phyloP scores from a whole-genome alignment of 2,797 vertebrate species.

The Gastrophryne carolinensis region DNA sequence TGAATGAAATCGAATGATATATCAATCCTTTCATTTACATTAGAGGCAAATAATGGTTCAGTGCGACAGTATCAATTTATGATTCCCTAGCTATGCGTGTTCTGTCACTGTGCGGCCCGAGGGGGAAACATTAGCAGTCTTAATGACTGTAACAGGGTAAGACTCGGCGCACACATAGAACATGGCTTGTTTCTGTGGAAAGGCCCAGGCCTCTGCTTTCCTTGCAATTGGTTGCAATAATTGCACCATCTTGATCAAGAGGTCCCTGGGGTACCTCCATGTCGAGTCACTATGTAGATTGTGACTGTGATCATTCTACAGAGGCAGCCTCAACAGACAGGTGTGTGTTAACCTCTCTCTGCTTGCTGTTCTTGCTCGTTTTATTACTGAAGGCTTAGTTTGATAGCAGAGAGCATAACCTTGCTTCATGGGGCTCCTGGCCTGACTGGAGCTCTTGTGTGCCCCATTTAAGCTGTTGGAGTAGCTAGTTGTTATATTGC shows the following conservation, averaged over 20 bases:
- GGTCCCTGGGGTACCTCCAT: constrained; percentile 51
- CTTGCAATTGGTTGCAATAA: constrained; percentile 62
- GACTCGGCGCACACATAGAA: constrained; percentile 51
- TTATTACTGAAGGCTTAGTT: no score
- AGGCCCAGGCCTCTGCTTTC: constrained; percentile 32
- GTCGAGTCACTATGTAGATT: constrained; percentile 62
- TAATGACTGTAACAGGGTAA: constrained; percentile 59
- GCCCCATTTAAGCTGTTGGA: no score
- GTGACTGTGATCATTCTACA: constrained; percentile 7
- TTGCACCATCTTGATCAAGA: constrained; percentile 68
- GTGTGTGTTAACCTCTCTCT: not conserved
- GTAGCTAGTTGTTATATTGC: no score
- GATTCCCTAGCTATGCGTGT: not conserved
- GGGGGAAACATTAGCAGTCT: constrained; percentile 66
- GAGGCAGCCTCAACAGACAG: not conserved
- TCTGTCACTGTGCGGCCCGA: constrained; percentile 47
- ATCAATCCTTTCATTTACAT: no score
- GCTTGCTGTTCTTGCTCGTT: no score
- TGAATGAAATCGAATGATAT: no score
- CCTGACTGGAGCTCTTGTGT: no score
- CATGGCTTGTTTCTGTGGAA: constrained; percentile 52
- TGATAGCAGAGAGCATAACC: no score
- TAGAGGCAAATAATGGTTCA: no score
- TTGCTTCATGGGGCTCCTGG: no score
- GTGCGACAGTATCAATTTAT: constrained; percentile 11